Evolutionary conservation across 2,888 invertebrate species (phyloP).

Genomic region (Cenopis cana): DNA sequence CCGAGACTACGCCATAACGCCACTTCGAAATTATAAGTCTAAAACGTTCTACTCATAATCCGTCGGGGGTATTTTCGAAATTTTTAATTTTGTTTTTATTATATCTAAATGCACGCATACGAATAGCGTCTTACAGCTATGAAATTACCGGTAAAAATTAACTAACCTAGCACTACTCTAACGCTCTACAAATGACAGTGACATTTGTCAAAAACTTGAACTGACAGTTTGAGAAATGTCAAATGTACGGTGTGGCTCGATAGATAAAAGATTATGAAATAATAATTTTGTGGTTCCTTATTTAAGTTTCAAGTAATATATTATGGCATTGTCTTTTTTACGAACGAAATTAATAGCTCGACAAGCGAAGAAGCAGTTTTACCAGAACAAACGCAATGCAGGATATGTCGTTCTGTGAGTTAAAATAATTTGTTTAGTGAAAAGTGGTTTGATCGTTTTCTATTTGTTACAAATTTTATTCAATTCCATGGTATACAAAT

Average conservation of each 20-base stretch:
- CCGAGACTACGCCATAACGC: too few relatives aligned
- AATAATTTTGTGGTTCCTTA: constrained; percentile 47
- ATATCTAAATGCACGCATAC: too few relatives aligned
- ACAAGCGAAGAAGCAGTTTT: constrained; percentile 72
- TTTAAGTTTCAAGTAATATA: constrained; percentile 38
- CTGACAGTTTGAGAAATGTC: constrained; percentile 43
- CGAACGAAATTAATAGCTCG: constrained; percentile 70
- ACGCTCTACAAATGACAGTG: constrained; percentile 2
- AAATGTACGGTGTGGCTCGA: constrained; percentile 49
- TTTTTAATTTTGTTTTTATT: too few relatives aligned
- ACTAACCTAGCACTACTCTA: neutral
- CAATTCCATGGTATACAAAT: neutral
- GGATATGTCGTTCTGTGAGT: constrained; percentile 91
- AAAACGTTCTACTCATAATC: too few relatives aligned
- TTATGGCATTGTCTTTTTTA: constrained; percentile 77
- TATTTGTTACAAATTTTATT: neutral
- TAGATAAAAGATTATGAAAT: constrained; percentile 61
- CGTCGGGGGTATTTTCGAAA: too few relatives aligned
- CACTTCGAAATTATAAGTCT: too few relatives aligned
- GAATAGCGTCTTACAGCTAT: too few relatives aligned
- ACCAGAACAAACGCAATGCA: constrained; percentile 84
- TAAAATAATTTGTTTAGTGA: constrained; percentile 48
- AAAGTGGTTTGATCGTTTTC: neutral
- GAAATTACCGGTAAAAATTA: too few relatives aligned
- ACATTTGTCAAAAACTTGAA: neutral